phyloP scores from a whole-genome alignment of 2,113 vertebrate species.

The Lepidothrix coronata region DNA sequence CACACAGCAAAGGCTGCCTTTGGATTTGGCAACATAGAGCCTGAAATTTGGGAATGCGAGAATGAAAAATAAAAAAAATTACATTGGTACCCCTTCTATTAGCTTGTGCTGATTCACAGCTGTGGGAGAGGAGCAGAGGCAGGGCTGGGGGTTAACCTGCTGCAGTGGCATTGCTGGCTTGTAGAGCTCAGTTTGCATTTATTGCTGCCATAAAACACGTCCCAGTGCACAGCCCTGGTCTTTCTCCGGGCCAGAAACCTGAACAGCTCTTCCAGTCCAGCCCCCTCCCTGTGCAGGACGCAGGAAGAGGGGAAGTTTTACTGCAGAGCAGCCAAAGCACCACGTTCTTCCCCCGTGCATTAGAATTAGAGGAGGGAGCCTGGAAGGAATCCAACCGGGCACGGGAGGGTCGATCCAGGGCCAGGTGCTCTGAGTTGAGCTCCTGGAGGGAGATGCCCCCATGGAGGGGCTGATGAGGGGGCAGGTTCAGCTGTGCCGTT shows the following conservation, averaged over 20 bases:
- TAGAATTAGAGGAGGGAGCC: not conserved
- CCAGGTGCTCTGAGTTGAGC: not conserved
- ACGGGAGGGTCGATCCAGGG: not conserved
- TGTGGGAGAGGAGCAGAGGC: not conserved
- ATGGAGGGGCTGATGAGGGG: not conserved
- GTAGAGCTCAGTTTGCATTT: not conserved
- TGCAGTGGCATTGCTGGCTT: not conserved
- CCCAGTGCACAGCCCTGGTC: not conserved
- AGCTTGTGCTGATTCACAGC: not conserved
- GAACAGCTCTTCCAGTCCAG: accelerated
- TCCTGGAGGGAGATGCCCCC: not conserved
- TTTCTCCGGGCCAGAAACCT: not conserved
- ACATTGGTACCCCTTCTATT: not conserved
- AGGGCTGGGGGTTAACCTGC: not conserved
- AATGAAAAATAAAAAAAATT: not conserved
- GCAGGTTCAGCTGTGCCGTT: not conserved
- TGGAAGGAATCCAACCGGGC: not conserved
- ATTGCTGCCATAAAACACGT: not conserved
- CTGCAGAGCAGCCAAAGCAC: not conserved
- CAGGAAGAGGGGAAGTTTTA: not conserved
- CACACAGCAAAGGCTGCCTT: too few species aligned
- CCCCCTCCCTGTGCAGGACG: not conserved
- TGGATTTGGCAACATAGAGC: not conserved
- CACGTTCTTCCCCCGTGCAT: accelerated
- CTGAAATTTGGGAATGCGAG: not conserved